These are phyloP conservation scores for Pseudopodoces humilis DNA, from an alignment of 2,113 vertebrate genomes.

Conservation along the genomic window DNA sequence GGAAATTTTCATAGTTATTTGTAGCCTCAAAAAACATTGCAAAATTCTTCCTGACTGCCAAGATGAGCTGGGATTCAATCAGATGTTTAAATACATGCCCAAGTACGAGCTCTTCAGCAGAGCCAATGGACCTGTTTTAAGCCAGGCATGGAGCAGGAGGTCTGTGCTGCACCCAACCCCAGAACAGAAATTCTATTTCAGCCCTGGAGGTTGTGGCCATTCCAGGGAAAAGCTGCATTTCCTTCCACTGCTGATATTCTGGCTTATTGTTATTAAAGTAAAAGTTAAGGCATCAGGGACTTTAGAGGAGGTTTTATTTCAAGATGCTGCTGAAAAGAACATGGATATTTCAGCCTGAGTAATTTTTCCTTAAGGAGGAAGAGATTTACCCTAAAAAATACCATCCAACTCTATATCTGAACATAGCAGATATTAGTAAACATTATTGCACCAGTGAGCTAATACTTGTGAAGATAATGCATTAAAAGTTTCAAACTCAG, in stretches of 20 bases:
- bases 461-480: not conserved
- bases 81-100: not conserved
- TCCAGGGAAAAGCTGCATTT: not conserved
- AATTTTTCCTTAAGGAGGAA: not conserved
- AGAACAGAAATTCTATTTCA: not conserved
- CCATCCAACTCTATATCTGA: not conserved
- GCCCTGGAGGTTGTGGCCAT: not conserved
- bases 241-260: not conserved
- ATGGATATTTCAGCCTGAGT: not conserved
- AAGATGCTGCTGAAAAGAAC: not conserved
- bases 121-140: not conserved
- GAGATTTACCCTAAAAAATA: constrained; percentile 11
- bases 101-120: not conserved
- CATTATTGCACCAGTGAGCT: not conserved
- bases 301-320: not conserved
- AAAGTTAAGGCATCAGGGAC: not conserved
- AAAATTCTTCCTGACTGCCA: not conserved
- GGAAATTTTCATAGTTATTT: not conserved
- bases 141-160: not conserved
- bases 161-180: not conserved
- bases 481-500: not conserved
- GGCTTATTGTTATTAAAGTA: not conserved
- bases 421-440: not conserved
- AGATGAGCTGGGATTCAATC: not conserved
- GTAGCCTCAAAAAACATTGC: not conserved